These are phyloP conservation scores for Ormyrus rosae DNA, from an alignment of 2,888 invertebrate species.

Conservation along the genomic window DNA sequence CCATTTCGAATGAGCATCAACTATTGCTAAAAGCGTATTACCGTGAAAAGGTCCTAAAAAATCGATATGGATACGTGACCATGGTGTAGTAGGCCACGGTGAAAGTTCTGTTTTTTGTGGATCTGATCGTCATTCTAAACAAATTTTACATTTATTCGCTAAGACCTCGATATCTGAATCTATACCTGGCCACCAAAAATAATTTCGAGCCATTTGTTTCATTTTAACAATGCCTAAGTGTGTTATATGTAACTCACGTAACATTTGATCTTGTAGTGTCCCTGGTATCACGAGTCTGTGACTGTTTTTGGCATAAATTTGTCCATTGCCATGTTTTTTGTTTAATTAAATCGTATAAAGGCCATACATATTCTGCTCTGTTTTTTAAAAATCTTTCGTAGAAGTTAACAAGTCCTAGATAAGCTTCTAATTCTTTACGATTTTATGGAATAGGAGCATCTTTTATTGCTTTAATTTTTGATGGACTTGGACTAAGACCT, in stretches of 20 bases:
- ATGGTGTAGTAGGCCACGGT: constrained; percentile 53
- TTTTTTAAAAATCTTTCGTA: not conserved
- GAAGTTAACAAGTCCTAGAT: not conserved
- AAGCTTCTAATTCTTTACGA: not conserved
- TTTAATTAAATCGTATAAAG: not conserved
- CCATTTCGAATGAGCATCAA: constrained; percentile 59
- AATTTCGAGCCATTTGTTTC: constrained; percentile 51
- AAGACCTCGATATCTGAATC: constrained; percentile 30
- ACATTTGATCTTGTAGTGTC: constrained; percentile 10
- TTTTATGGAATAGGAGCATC: not conserved
- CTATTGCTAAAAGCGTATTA: constrained; percentile 56
- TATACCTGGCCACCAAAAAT: constrained; percentile 40
- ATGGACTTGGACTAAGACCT: not conserved
- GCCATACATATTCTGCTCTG: not conserved
- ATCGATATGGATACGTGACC: constrained; percentile 60
- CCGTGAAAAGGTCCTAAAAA: constrained; percentile 58
- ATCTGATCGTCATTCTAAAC: not conserved
- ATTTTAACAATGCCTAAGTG: constrained; percentile 49
- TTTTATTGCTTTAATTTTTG: not conserved
- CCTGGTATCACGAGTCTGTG: constrained; percentile 44
- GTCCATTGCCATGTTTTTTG: not conserved
- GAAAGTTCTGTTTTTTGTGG: not conserved
- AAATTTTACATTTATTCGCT: constrained; percentile 15
- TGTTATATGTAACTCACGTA: constrained; percentile 37
- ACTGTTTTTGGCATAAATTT: not conserved